Base-by-base conservation (phyloP, 1,140 invertebrate genomes). In the Batillaria attramentaria region DNA sequence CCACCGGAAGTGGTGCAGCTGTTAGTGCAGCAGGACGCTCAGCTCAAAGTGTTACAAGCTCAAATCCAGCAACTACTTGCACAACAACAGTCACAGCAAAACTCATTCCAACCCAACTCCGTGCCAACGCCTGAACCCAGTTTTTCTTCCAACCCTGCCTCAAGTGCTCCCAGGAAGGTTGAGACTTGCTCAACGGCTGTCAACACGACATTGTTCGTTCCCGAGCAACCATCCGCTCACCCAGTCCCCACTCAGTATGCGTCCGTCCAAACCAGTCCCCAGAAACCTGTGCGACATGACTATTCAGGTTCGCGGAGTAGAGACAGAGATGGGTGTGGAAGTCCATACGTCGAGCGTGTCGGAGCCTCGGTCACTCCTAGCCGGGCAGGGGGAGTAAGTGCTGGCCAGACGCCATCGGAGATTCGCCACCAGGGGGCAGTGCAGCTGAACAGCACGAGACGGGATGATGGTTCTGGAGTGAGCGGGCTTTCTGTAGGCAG, bases 1-100 rank as follows among this genome's bases (percentile, higher is more conserved):
- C 87, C 88, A 3, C 79, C 82, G 31, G 88, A 89, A 43, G 84
- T 90, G 18, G 87, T 88, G 41, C 80, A 87, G 66, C 79, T 89
- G 6, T 80, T 90, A 8, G 74, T 87, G 35, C 82, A 87, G 60
- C 89, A 90, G 78, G 86, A 87, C 78, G 82, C 85, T 37, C 88
- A 90, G 80, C 81, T 90, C 24, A 86, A 88, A 75, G 77, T 82
- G 50, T 79, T 90, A 10, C 88, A 88, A 72, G 81, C 85, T 37
- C 89, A 90, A 81, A 87, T 90, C 37, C 83, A 87, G 57, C 68
- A 85, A 35, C 82, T 90, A 16, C 79, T 87, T n/a, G 18, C 54
- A 28, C 66, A 80, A 39, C 77, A 84, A 37, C 84, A 85, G 39
- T 60, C 65, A 3, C 6, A 39, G n/a, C n/a, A n/a, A n/a, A n/a